Evolutionary conservation across 2,797 vertebrate genomes (phyloP), one percentile per base, ranked within the genome.

Genomic region (Podargus strigoides): DNA sequence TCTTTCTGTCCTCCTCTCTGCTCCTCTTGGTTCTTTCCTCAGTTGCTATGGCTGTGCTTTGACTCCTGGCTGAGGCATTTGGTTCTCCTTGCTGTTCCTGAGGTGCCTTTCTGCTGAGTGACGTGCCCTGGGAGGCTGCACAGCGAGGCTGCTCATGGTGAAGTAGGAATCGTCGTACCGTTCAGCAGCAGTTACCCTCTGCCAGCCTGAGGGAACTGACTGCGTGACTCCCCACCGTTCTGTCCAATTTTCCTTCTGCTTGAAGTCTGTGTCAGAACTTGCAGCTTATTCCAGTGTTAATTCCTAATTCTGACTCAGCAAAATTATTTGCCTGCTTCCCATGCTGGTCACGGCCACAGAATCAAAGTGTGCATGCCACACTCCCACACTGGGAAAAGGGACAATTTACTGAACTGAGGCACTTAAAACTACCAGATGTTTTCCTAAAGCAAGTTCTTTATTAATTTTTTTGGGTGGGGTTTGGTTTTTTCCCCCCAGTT

Each of bases 381-480:
- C 39, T 64, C 60, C 66, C 53, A 89, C 68, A 5, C 39, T 12
- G 12, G 67, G 69, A 77, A 34, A 89, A 81, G 1, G 21, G 56
- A 68, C 56, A 56, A 3, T 34, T 56, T 74, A 26, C 49, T 75
- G 72, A 64, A 68, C 30, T 26, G 14, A 62, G 60, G 66, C 62
- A 36, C 82, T 73, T 77, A 34, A 44, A 81, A 32, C n/a, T 64
- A 82, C 69, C 96, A 96, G 92, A 96, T 94, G 94, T 95, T 95
- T 95, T 93, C 59, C 93, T 41, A 49, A 83, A 89, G 66, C 83
- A 68, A 93, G 78, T 94, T 94, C 89, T 95, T 95, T 96, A 93
- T 90, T 95, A 85, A 69, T 19, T 93, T 90, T 94, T 73, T 24
- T 81, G 85, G 83, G 74, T 80, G 34, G 79, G 49, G 34, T 55